Conservation (phyloP, 2,888 invertebrate genomes). For the Nematopogon swammerdamellus region DNA sequence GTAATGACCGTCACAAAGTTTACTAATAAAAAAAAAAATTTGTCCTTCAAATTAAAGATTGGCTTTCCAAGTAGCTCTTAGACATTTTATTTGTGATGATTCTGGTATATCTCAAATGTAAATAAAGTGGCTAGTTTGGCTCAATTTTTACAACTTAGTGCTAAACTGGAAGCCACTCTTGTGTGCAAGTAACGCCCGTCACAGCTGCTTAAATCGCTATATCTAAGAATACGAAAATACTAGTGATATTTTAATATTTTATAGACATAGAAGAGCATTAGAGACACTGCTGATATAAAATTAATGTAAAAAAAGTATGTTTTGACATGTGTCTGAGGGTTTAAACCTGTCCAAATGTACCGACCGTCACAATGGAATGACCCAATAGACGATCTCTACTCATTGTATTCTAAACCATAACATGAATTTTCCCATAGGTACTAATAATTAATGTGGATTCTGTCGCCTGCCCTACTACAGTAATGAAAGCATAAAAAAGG, state of each 20-base stretch:
- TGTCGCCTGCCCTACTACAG: too few species aligned
- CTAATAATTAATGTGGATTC: too few species aligned
- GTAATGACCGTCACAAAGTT: background rate
- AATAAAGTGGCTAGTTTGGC: background rate
- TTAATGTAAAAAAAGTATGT: too few species aligned
- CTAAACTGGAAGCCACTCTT: background rate
- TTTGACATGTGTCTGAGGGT: too few species aligned
- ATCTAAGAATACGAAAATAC: background rate
- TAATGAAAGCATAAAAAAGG: too few species aligned
- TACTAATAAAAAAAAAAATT: background rate
- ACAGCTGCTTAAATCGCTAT: background rate
- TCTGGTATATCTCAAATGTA: background rate
- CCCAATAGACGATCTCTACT: too few species aligned
- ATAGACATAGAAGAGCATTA: background rate
- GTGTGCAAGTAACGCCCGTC: background rate
- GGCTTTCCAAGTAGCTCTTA: background rate
- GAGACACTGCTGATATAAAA: background rate
- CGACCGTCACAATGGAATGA: background rate
- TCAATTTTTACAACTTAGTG: background rate
- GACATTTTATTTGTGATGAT: background rate
- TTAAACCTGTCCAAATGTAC: background rate
- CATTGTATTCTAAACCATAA: too few species aligned
- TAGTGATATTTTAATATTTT: background rate
- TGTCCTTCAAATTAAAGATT: background rate
- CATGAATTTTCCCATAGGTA: too few species aligned